Conservation (phyloP, 2,797 vertebrate genomes). For the Ctenochaetus hawaiiensis region DNA sequence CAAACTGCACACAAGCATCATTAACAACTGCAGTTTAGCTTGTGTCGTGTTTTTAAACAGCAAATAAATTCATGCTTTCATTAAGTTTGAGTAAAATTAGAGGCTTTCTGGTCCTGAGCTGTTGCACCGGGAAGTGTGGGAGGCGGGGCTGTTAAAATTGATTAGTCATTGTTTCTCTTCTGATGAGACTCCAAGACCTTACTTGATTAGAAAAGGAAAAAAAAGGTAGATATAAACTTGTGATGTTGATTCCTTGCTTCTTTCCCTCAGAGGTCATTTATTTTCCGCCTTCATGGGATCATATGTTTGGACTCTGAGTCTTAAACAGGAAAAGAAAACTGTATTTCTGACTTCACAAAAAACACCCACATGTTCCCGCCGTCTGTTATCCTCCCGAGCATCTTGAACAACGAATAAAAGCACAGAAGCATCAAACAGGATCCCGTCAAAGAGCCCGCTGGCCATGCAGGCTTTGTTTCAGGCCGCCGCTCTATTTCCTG, state of each 20-base stretch:
- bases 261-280: slow-evolving; percentile 23
- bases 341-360: slow-evolving; percentile 51
- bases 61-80: slow-evolving; percentile 46
- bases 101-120: slow-evolving; percentile 53
- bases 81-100: slow-evolving; percentile 49
- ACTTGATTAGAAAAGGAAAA: slow-evolving; percentile 29
- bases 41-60: slow-evolving; percentile 32
- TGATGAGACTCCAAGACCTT: slow-evolving; percentile 71
- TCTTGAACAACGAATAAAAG: slow-evolving; percentile 62
- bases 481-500: slow-evolving; percentile 57
- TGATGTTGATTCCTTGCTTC: slow-evolving; percentile 28
- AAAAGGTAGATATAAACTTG: slow-evolving; percentile 33
- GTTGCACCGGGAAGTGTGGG: slow-evolving; percentile 35
- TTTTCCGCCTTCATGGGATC: slow-evolving; percentile 33
- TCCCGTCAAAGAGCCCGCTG: slow-evolving; percentile 46
- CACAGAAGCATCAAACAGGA: slow-evolving; percentile 53
- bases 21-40: slow-evolving; percentile 51
- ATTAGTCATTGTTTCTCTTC: slow-evolving; percentile 72
- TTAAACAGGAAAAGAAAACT: slow-evolving; percentile 22
- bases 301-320: slow-evolving; percentile 18
- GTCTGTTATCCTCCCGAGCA: slow-evolving; percentile 53
- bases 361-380: slow-evolving; percentile 54
- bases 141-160: slow-evolving; percentile 58
- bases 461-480: slow-evolving; percentile 57
- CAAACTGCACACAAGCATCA: slow-evolving; percentile 25